Evolutionary conservation across 2,113 vertebrate genomes (phyloP).

Genomic region (Suncus etruscus): DNA sequence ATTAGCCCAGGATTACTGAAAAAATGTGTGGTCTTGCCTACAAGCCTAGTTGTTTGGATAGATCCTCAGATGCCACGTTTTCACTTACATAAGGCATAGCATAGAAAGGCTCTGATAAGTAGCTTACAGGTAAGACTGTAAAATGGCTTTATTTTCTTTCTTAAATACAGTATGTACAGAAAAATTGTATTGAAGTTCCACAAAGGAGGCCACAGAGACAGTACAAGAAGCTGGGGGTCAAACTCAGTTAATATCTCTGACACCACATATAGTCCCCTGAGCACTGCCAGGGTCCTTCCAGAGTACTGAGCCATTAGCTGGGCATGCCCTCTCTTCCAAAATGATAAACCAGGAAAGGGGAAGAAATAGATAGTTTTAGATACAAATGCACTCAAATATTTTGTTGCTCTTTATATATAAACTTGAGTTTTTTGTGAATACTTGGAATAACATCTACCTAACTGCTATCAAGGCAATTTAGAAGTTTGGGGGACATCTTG

Average conservation of each 20-base stretch:
- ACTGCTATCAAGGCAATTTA: neutral
- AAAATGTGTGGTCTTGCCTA: neutral
- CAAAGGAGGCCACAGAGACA: too few species aligned
- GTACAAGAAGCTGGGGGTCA: too few species aligned
- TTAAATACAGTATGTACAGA: neutral
- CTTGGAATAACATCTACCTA: neutral
- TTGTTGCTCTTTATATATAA: slow-evolving; percentile 41
- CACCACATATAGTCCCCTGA: too few species aligned
- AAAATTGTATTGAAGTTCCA: neutral
- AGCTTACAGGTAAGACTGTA: neutral
- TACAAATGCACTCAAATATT: neutral
- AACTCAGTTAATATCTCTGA: too few species aligned
- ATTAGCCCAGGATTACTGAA: neutral
- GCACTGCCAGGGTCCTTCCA: too few species aligned
- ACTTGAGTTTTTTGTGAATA: neutral
- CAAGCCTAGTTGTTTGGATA: neutral
- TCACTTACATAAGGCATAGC: neutral
- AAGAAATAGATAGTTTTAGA: neutral
- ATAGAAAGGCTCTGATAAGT: neutral
- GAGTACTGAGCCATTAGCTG: too few species aligned
- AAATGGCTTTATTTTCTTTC: neutral
- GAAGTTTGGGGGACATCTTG: neutral
- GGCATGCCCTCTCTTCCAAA: too few species aligned
- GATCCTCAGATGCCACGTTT: neutral
- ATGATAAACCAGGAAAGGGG: neutral